Evolutionary conservation across 1,140 invertebrate genomes (phyloP).

Genomic region (Alviniconcha marisindica): DNA sequence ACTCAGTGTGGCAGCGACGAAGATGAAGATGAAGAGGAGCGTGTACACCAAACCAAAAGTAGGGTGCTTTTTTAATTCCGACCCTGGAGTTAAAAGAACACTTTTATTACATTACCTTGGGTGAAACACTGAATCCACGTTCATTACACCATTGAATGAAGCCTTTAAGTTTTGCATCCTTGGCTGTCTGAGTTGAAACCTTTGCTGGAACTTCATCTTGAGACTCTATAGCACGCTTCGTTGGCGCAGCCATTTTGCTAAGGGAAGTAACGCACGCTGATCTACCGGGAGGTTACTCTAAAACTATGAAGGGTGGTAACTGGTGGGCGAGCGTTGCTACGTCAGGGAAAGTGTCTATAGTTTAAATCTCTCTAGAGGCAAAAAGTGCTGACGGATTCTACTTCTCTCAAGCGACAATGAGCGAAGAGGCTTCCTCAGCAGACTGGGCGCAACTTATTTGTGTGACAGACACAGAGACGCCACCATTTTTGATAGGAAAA

Average conservation of each 20-base stretch:
- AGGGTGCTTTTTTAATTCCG: too few relatives aligned
- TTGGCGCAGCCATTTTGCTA: constrained; percentile 46
- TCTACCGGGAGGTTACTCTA: too few relatives aligned
- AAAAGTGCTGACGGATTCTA: background rate
- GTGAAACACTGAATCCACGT: constrained; percentile 39
- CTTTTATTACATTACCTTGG: constrained; percentile 44
- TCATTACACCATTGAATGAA: constrained; percentile 46
- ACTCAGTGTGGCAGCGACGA: too few relatives aligned
- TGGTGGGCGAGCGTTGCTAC: background rate
- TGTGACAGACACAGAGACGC: constrained; percentile 60
- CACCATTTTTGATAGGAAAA: constrained; percentile 53
- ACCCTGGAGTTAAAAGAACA: too few relatives aligned
- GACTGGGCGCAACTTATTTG: constrained; percentile 68
- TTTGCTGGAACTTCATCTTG: constrained; percentile 26
- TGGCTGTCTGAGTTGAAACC: background rate
- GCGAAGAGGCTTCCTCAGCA: background rate
- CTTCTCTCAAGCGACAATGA: background rate
- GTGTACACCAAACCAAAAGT: too few relatives aligned
- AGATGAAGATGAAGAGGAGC: too few relatives aligned
- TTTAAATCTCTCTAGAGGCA: too few relatives aligned
- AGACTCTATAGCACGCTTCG: constrained; percentile 30
- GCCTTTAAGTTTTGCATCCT: constrained; percentile 22
- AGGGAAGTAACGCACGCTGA: background rate
- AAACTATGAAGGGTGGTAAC: too few relatives aligned
- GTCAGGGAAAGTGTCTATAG: background rate